Evolutionary conservation across 2,797 vertebrate species (phyloP).

Genomic region (Tangara arthus): DNA sequence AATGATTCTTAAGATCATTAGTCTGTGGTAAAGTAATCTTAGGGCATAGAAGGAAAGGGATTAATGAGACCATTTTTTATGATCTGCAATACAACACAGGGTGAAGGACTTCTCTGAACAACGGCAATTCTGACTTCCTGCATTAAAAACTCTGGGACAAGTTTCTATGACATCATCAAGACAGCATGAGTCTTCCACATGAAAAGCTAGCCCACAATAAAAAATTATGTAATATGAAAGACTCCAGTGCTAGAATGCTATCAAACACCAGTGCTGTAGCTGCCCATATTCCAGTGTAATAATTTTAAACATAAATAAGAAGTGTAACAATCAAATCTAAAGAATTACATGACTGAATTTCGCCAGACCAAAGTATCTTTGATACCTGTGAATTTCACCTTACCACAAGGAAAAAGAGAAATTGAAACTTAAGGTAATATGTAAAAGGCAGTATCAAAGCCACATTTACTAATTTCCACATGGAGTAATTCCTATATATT

Average conservation of each 20-base stretch:
- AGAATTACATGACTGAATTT: background rate
- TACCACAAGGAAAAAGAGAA: background rate
- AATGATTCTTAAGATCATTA: background rate
- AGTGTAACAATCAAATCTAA: background rate
- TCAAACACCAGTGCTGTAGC: background rate
- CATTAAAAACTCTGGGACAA: background rate
- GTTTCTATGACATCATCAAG: background rate
- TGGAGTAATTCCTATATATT: background rate
- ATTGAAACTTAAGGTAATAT: background rate
- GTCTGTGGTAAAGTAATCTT: background rate
- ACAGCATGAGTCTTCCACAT: background rate
- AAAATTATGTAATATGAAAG: background rate
- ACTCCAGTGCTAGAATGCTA: background rate
- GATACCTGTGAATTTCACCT: background rate
- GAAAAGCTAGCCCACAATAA: background rate
- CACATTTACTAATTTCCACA: background rate
- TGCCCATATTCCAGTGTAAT: background rate
- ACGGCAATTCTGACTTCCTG: fast-evolving
- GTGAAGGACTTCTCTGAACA: background rate
- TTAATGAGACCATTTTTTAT: background rate
- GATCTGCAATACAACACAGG: background rate
- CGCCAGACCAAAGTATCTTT: background rate
- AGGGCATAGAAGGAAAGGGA: background rate
- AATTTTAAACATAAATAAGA: background rate
- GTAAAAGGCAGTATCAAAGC: background rate